Conservation (phyloP, 1,140 invertebrate genomes). For the Philotrypesis tridentata region DNA sequence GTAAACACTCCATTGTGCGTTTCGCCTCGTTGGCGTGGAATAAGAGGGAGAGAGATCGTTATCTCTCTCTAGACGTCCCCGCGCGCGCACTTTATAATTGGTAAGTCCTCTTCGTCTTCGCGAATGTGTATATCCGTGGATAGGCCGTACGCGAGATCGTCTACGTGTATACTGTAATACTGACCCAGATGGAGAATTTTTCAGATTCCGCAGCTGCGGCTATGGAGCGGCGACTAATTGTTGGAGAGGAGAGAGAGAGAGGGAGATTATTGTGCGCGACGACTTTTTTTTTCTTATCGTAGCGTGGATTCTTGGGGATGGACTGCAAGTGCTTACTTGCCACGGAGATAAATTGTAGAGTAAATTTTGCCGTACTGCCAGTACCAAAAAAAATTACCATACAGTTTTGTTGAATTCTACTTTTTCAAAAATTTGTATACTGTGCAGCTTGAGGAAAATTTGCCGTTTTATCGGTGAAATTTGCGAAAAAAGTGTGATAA, state of each 20-base stretch:
- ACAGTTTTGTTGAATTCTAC: too few relatives aligned
- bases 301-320: too few relatives aligned
- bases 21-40: background rate
- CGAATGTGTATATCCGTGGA: background rate
- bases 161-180: too few relatives aligned
- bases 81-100: slow-evolving; percentile 32
- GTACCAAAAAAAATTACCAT: too few relatives aligned
- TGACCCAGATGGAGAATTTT: background rate
- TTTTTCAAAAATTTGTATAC: too few relatives aligned
- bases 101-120: slow-evolving; percentile 10
- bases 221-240: background rate
- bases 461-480: too few relatives aligned
- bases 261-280: background rate
- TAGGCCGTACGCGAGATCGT: too few relatives aligned
- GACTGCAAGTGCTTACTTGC: too few relatives aligned
- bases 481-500: too few relatives aligned
- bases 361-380: too few relatives aligned
- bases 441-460: too few relatives aligned
- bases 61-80: slow-evolving; percentile 1
- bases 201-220: background rate
- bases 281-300: background rate
- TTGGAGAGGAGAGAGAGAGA: too few relatives aligned
- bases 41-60: slow-evolving; percentile 29
- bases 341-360: background rate
- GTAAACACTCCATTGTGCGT: slow-evolving; percentile 35